Evolutionary conservation across 2,888 invertebrate species (phyloP).

Genomic region (Catonia carolina): DNA sequence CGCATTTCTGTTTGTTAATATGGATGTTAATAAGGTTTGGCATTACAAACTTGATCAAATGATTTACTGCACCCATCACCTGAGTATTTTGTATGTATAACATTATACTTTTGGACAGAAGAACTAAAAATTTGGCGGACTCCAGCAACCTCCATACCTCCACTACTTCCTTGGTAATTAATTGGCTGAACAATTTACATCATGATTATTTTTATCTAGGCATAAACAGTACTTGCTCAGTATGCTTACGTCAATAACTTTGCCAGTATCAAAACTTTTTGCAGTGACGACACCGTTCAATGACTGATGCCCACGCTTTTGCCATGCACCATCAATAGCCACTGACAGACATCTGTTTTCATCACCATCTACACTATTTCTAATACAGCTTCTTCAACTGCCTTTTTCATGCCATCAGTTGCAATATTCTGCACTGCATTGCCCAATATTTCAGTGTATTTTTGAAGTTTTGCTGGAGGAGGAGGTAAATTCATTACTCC

Average conservation of each 20-base stretch:
- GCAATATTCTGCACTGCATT: not conserved
- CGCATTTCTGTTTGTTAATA: not conserved
- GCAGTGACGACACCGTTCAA: conserved; percentile 24
- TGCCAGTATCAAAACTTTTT: conserved; percentile 24
- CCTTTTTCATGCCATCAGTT: not conserved
- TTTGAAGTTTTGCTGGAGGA: not conserved
- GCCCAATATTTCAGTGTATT: not conserved
- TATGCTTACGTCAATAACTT: conserved; percentile 22
- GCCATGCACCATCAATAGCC: conserved; percentile 26
- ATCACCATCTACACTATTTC: not conserved
- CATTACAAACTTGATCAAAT: not conserved
- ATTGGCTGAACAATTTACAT: conserved; percentile 22
- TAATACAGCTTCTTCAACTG: not conserved
- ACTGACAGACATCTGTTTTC: not conserved
- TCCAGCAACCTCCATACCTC: conserved; percentile 28
- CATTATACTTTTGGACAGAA: conserved; percentile 1
- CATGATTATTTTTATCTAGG: conserved; percentile 19
- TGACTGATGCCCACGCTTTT: conserved; percentile 23
- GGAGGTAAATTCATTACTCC: not conserved
- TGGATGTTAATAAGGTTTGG: conserved; percentile 3
- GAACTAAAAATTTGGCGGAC: not conserved
- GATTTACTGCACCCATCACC: not conserved
- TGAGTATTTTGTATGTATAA: not conserved
- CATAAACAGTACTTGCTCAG: conserved; percentile 24
- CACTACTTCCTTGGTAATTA: conserved; percentile 25